Percentiles rank a stretch among this genome's conserved stretches.
These are phyloP conservation scores for Trachelus troglodyta DNA, from an alignment of 2,888 invertebrate genomes.

Conservation along the genomic window DNA sequence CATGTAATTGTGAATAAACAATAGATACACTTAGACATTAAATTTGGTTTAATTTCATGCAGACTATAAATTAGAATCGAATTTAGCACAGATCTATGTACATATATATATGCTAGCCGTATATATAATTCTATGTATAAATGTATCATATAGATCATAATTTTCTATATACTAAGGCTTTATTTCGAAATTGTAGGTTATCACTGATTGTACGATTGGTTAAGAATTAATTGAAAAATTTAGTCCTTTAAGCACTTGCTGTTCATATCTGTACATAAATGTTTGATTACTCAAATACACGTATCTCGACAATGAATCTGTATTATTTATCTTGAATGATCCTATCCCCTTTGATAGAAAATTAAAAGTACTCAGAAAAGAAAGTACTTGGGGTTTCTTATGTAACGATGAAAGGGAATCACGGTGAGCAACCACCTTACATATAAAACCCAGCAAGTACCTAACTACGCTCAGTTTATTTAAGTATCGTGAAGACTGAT, in stretches of 20 bases:
- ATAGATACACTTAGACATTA: not conserved
- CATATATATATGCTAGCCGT: not conserved
- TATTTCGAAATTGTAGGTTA: conserved; percentile 9
- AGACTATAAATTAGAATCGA: not conserved
- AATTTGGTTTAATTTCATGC: not conserved
- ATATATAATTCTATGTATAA: conserved; percentile 43
- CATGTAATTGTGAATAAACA: not conserved
- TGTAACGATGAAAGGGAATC: not conserved
- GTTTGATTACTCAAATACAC: conserved; percentile 49
- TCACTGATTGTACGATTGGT: conserved; percentile 13
- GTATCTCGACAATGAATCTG: conserved; percentile 24
- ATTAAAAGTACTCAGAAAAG: not conserved
- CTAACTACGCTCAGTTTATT: conserved; percentile 20
- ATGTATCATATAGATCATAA: conserved; percentile 44
- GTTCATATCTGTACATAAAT: conserved; percentile 39
- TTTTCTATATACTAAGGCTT: conserved; percentile 12
- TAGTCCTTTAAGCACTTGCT: conserved; percentile 27
- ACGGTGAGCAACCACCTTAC: not conserved
- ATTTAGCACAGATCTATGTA: not conserved
- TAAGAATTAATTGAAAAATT: conserved; percentile 11
- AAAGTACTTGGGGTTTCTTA: not conserved
- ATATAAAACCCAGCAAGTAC: not conserved
- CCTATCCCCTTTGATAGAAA: not conserved
- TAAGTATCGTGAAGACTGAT: conserved; percentile 18
- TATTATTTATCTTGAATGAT: not conserved